A percentile compares a stretch with the other conserved stretches of the same genome.
Evolutionary conservation across 2,888 invertebrate species (phyloP).

Genomic region (Apocheima hispidaria): DNA sequence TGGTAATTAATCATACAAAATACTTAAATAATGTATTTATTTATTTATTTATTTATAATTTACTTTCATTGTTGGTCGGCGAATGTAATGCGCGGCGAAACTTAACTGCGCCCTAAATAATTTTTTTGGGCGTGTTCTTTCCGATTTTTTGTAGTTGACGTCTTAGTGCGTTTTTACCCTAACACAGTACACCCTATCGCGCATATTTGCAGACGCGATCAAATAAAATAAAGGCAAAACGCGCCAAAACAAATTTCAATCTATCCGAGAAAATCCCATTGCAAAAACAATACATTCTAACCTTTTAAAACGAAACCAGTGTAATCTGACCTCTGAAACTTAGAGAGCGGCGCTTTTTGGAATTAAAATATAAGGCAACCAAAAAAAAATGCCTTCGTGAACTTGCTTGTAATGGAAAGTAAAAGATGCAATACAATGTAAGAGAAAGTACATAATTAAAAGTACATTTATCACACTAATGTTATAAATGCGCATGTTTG

Average conservation of each 20-base stretch:
- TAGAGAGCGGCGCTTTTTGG: not conserved
- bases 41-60: too few relatives aligned
- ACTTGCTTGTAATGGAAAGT: too few relatives aligned
- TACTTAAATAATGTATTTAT: too few relatives aligned
- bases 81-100: too few relatives aligned
- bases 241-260: constrained; percentile 71
- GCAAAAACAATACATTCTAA: constrained; percentile 69
- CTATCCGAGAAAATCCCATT: constrained; percentile 60
- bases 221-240: constrained; percentile 74
- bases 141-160: not conserved
- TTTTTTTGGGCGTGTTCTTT: not conserved
- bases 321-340: constrained; percentile 35
- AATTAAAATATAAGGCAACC: too few relatives aligned
- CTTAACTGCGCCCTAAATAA: not conserved
- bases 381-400: not conserved
- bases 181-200: constrained; percentile 27
- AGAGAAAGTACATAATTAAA: too few relatives aligned
- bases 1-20: too few relatives aligned
- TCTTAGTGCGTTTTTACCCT: constrained; percentile 1
- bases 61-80: too few relatives aligned
- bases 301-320: constrained; percentile 61
- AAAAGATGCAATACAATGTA: too few relatives aligned
- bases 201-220: constrained; percentile 56
- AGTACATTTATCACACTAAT: too few relatives aligned
- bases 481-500: too few relatives aligned